phyloP scores from a whole-genome alignment of 2,797 vertebrate genomes.

The Prunella strophiata region DNA sequence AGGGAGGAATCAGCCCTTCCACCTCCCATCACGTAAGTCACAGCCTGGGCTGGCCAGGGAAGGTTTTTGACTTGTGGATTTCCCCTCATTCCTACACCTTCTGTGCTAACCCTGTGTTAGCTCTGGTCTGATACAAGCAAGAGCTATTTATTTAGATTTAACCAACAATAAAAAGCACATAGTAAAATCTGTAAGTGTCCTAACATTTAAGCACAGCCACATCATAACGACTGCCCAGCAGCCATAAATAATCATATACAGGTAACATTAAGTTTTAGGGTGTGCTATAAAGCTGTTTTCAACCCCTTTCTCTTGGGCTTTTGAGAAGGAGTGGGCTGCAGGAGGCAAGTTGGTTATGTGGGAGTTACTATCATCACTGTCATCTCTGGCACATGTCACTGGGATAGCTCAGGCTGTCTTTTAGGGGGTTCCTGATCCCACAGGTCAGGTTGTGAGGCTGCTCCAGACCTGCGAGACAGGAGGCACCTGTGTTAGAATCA shows the following conservation, averaged over 20 bases:
- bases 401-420: background rate
- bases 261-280: conserved; percentile 63
- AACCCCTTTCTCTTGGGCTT: conserved; percentile 16
- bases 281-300: conserved; percentile 42
- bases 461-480: background rate
- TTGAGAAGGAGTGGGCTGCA: conserved; percentile 19
- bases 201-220: conserved; percentile 43
- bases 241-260: conserved; percentile 61
- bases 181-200: conserved; percentile 59
- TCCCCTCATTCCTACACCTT: background rate
- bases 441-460: background rate
- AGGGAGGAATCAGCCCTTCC: background rate
- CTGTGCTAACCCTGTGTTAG: background rate
- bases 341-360: conserved; percentile 22
- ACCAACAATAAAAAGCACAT: conserved; percentile 57
- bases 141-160: conserved; percentile 55
- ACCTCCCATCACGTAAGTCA: background rate
- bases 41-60: background rate
- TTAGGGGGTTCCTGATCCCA: background rate
- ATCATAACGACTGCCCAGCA: conserved; percentile 49
- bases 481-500: background rate
- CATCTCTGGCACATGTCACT: background rate
- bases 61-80: background rate
- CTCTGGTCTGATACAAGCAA: background rate
- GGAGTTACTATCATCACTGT: conserved; percentile 9